Evolutionary conservation across 2,888 invertebrate genomes (phyloP), one percentile per base, ranked within the genome.

Genomic region (Epistrophe grossulariae): DNA sequence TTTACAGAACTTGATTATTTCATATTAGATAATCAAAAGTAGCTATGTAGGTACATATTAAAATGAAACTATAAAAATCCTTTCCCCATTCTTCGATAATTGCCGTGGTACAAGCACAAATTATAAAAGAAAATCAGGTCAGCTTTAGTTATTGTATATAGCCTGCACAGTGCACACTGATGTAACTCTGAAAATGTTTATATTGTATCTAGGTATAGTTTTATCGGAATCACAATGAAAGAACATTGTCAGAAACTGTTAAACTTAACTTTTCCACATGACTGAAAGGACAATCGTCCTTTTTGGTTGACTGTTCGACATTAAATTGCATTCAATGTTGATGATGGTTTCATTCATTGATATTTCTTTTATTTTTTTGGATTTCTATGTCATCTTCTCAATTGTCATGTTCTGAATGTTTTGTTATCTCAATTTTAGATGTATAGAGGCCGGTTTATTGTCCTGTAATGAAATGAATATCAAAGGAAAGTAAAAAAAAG

Each of bases 341-440:
- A 66, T 35, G 66, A 66, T 24, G 31, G 40, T 59, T 48, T 40
- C 45, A 72, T 84, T 84, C 64, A 81, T 78, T n/a, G 73, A 78
- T n/a, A 28, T 8, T 10, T 68, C 45, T 73, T 73, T 45, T 28
- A 13, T 13, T 19, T 19, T 3, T 45, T 17, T 48, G 15, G 24
- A 31, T 48, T 66, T 48, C 45, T 52, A 52, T 68, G 68, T 68
- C 68, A 17, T 76, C 74, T 57, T 70, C 38, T 55, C 66, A 68
- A 74, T 83, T 81, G 62, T 73, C 13, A 68, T 64, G 80, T 77
- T 19, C 8, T 17, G 5, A 66, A 66, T 85, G 80, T 80, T 84
- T 84, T 84, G 77, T 78, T 81, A 78, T 81, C 77, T 78, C 62
- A 73, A 52, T 81, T 85, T 84, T 11, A 24, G 24, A 60, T 17